Evolutionary conservation across 2,113 vertebrate genomes (phyloP).

Genomic region (Daboia siamensis): DNA sequence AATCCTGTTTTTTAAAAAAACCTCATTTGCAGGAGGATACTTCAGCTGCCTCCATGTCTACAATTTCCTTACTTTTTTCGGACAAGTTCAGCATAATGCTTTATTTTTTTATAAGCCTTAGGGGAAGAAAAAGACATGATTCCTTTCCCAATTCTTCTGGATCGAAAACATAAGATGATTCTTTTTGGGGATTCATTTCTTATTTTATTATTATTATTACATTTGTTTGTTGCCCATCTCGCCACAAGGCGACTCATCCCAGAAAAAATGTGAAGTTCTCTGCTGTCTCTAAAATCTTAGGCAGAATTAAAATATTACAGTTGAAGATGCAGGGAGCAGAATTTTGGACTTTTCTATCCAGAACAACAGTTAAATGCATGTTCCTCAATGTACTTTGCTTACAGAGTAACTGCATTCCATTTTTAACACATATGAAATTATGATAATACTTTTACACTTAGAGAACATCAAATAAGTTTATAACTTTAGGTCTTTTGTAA

Average conservation of each 20-base stretch:
- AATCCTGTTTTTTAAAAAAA: not conserved
- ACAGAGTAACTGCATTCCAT: not conserved
- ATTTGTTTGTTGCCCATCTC: not conserved
- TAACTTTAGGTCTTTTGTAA: not conserved
- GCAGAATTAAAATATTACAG: not conserved
- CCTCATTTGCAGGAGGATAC: not conserved
- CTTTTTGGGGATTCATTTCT: not conserved
- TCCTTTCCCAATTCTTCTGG: not conserved
- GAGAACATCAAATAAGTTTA: not conserved
- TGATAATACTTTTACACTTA: not conserved
- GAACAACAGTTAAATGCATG: not conserved
- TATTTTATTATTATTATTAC: not conserved
- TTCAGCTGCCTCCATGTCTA: not conserved
- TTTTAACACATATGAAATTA: not conserved
- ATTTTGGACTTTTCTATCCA: not conserved
- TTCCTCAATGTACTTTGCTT: not conserved
- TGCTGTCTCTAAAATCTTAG: not conserved
- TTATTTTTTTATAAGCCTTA: not conserved
- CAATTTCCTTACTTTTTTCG: not conserved
- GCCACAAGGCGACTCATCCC: not conserved
- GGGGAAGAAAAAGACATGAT: not conserved
- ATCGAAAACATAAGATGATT: not conserved
- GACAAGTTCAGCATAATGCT: not conserved
- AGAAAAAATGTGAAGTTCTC: not conserved
- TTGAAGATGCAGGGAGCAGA: not conserved